Evolutionary conservation across 1,140 invertebrate species (phyloP).

Genomic region (Drosophila cardini): DNA sequence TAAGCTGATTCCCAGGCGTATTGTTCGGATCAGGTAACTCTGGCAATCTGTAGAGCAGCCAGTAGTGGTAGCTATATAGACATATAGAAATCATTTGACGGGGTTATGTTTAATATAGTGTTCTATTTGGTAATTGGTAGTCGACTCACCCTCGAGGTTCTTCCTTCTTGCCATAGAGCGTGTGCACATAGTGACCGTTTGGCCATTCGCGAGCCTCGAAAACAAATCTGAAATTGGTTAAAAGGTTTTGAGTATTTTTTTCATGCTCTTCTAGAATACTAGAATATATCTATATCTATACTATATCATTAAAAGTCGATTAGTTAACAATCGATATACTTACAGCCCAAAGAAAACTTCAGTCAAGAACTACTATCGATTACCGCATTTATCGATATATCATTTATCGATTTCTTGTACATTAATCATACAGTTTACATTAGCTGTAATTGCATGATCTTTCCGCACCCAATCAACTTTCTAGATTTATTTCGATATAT

Average conservation of each 20-base stretch:
- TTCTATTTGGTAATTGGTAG: not conserved
- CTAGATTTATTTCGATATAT: too few relatives aligned
- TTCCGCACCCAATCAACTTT: too few relatives aligned
- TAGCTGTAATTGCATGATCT: too few relatives aligned
- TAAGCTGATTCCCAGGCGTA: slow-evolving; percentile 92
- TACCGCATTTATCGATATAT: too few relatives aligned
- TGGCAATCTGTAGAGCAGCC: slow-evolving; percentile 92
- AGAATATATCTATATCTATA: too few relatives aligned
- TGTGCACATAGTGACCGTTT: slow-evolving; percentile 95
- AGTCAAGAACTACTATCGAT: too few relatives aligned
- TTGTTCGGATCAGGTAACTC: slow-evolving; percentile 90
- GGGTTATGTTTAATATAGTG: too few relatives aligned
- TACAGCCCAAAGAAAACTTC: too few relatives aligned
- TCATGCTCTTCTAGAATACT: not conserved
- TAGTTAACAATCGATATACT: too few relatives aligned
- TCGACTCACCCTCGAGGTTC: slow-evolving; percentile 89
- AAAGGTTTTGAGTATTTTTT: not conserved
- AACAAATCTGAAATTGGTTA: slow-evolving; percentile 84
- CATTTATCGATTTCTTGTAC: too few relatives aligned
- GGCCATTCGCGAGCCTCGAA: slow-evolving; percentile 94
- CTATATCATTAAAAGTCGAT: too few relatives aligned
- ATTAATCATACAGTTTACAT: too few relatives aligned
- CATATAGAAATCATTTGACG: not conserved
- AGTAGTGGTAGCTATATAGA: slow-evolving; percentile 90
- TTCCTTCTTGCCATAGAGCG: slow-evolving; percentile 93